These are phyloP conservation scores for Anguilla rostrata DNA, from an alignment of 2,113 vertebrate species.

Conservation along the genomic window DNA sequence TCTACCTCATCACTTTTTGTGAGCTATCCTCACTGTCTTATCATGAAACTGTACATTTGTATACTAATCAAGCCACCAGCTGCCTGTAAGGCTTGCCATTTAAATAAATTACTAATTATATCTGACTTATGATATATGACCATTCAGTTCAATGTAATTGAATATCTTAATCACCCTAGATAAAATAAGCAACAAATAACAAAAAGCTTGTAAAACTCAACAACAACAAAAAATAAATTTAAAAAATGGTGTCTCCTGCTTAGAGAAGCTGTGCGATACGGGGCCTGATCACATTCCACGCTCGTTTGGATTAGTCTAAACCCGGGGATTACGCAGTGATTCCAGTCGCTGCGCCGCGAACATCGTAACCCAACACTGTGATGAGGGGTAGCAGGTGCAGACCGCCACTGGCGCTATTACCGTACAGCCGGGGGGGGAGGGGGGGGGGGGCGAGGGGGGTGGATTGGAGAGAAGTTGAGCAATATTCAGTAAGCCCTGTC, in stretches of 20 bases:
- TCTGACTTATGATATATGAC: neutral
- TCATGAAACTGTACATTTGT: neutral
- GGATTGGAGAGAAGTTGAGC: neutral
- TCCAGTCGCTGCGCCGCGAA: neutral
- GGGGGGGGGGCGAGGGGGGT: too few species aligned
- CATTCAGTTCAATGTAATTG: neutral
- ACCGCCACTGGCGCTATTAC: neutral
- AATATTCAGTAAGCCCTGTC: neutral
- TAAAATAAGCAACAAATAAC: neutral
- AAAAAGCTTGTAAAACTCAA: neutral
- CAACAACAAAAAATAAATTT: neutral
- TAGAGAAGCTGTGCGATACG: neutral
- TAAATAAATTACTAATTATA: neutral
- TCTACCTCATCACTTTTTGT: constrained; percentile 8
- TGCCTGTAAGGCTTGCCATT: neutral
- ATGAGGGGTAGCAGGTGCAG: neutral
- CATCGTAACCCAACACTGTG: neutral
- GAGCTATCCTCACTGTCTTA: neutral
- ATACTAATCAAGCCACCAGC: neutral
- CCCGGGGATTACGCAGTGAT: neutral
- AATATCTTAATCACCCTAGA: neutral
- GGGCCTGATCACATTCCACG: neutral
- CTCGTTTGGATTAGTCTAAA: neutral
- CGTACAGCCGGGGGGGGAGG: neutral
- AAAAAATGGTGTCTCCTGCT: too few species aligned